Evolutionary conservation across 2,113 vertebrate genomes (phyloP).

Genomic region (Galbula dea): DNA sequence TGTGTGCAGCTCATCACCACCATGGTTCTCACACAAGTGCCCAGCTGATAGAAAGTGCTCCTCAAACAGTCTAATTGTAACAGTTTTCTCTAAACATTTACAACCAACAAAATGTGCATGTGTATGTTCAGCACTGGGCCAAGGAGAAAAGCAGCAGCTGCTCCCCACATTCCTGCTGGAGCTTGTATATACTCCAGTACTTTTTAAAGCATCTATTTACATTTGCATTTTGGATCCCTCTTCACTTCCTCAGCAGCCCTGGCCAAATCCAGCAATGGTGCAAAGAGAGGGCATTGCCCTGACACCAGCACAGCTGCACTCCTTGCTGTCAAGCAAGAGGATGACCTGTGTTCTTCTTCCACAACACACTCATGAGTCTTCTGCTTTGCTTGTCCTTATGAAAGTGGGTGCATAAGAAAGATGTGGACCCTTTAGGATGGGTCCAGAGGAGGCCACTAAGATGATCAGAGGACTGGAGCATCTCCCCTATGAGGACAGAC

Average conservation of each 20-base stretch:
- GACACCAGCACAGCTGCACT: neutral
- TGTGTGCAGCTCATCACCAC: neutral
- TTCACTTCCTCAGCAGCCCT: neutral
- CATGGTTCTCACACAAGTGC: neutral
- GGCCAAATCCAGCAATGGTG: neutral
- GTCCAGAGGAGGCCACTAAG: no score
- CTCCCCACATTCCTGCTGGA: constrained; percentile 6
- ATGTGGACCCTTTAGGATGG: no score
- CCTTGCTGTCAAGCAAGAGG: fast-evolving
- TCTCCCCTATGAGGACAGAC: no score
- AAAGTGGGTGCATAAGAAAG: no score
- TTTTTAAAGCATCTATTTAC: constrained; percentile 65
- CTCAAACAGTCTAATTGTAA: neutral
- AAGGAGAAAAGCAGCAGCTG: constrained; percentile 40
- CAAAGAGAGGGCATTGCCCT: neutral
- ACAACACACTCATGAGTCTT: fast-evolving
- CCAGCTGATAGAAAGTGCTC: constrained; percentile 6
- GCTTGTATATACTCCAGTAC: constrained; percentile 36
- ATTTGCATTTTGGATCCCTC: constrained; percentile 15
- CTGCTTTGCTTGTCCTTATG: neutral
- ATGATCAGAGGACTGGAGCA: no score
- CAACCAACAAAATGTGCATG: constrained; percentile 30
- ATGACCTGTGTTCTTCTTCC: neutral
- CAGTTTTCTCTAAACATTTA: constrained; percentile 68
- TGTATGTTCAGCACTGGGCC: neutral